phyloP scores from a whole-genome alignment of 1,140 invertebrate genomes.

The Mercenaria mercenaria region DNA sequence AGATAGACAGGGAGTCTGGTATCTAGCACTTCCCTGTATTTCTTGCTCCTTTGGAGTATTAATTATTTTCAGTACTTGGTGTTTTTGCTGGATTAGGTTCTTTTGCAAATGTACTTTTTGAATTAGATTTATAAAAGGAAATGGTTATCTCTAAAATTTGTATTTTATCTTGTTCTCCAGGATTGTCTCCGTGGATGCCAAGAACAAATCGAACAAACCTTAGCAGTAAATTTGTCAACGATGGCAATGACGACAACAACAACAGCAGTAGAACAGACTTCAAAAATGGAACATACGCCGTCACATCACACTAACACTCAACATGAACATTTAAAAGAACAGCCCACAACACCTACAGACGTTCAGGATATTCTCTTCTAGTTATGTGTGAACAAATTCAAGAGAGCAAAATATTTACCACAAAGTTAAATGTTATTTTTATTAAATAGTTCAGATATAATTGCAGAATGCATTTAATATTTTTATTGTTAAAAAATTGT shows the following conservation, averaged over 20 bases:
- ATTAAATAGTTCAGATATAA: conserved; percentile 24
- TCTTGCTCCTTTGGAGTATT: neutral
- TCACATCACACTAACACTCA: conserved; percentile 68
- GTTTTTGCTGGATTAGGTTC: no score
- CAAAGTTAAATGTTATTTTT: conserved; percentile 28
- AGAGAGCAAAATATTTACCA: conserved; percentile 2
- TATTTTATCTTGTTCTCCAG: conserved; percentile 85
- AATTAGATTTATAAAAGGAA: no score
- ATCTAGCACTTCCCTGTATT: neutral
- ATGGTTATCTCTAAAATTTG: neutral
- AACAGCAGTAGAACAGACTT: conserved; percentile 43
- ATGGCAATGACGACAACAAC: conserved; percentile 80
- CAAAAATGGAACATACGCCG: conserved; percentile 74
- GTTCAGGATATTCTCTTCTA: conserved; percentile 86
- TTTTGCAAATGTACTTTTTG: no score
- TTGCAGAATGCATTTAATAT: conserved; percentile 37
- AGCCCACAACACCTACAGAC: conserved; percentile 93
- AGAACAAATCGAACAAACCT: conserved; percentile 91
- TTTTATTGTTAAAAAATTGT: conserved; percentile 40
- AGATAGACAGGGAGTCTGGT: conserved; percentile 11
- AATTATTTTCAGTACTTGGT: no score
- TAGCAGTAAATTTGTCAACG: conserved; percentile 87
- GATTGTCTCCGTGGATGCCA: conserved; percentile 91
- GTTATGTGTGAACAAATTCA: neutral
- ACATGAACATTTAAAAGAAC: conserved; percentile 87